Base-by-base conservation (phyloP, 1,140 invertebrate species). In the Lasaia peninsularis region DNA sequence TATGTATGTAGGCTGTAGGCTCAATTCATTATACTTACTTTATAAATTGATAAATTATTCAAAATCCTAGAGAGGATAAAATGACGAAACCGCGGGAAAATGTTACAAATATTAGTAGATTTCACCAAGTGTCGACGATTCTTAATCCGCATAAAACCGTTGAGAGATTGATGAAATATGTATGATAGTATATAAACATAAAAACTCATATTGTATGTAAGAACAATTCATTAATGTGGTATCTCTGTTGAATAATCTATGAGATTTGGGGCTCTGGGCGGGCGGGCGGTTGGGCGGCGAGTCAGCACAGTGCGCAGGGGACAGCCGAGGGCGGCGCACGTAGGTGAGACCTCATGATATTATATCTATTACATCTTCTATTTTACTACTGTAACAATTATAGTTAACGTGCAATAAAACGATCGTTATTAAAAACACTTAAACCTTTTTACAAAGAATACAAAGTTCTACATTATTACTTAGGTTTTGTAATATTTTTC, bases 281-380 rank as follows among this genome's bases (percentile, higher is more conserved):
- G 60, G 59, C 34, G 58, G 62, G 54, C 37, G 62, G 62, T 16
- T 24, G 73, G 62, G 66, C 63, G 62, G 57, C 56, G 51, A 24
- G 62, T 33, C 69, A 63, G 62, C 63, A 62, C 71, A 78, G 78
- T 80, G 71, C 78, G 78, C 75, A 69, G 65, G 34, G 60, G 66
- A 62, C 64, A 35, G 60, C 65, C 66, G 67, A 49, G 58, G 62
- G 66, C 64, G 66, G 61, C 68, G 62, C 64, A 73, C 71, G 68
- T 28, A 69, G 73, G 78, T 78, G 53, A 80, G 72, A 57, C 37
- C 40, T 51, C 28, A 21, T 16, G n/a, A n/a, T n/a, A n/a, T 16
- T 40, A 9, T 44, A 14, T 44, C 40, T 44, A 3, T 16, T 37
- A 3, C 18, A 18, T 44, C 40, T 7, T 31, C 12, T 59, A 53